Evolutionary conservation across 2,888 invertebrate species (phyloP).

Genomic region (Diarsia rubi): DNA sequence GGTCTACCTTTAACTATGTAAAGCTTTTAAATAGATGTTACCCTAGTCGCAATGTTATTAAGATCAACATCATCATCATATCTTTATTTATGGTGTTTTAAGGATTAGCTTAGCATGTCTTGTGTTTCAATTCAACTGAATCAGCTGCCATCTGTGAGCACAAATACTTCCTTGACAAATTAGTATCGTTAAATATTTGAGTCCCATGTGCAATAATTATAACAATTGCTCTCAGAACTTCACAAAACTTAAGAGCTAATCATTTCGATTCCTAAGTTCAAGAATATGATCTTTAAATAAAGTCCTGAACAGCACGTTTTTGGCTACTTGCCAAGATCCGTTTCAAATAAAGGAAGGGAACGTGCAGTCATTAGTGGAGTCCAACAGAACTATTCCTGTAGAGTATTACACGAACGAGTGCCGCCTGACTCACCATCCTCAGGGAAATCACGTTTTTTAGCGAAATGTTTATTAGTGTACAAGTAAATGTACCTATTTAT

Average conservation of each 20-base stretch:
- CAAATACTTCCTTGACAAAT: too few species aligned
- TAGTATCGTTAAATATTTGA: not conserved
- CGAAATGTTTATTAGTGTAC: conserved; percentile 49
- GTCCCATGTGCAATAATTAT: not conserved
- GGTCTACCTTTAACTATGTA: not conserved
- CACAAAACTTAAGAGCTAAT: conserved; percentile 14
- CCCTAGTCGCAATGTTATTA: not conserved
- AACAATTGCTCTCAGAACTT: not conserved
- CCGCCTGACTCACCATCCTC: conserved; percentile 37
- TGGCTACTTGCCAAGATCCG: conserved; percentile 46
- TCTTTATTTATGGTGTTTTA: not conserved
- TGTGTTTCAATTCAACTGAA: not conserved
- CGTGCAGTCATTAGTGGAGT: conserved; percentile 50
- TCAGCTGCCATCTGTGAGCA: not conserved
- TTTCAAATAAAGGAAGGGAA: conserved; percentile 49
- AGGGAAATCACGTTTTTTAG: conserved; percentile 57
- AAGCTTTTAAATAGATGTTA: not conserved
- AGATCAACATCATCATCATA: too few species aligned
- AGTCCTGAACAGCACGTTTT: conserved; percentile 25
- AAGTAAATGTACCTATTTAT: conserved; percentile 7
- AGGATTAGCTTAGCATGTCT: too few species aligned
- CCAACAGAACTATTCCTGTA: conserved; percentile 29
- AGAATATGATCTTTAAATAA: conserved; percentile 18
- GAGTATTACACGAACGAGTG: conserved; percentile 28
- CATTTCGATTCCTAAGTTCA: not conserved